Evolutionary conservation across 64 coral and sea anemone genomes (phyloP).

Genomic region (Catalaphyllia jardinei): DNA sequence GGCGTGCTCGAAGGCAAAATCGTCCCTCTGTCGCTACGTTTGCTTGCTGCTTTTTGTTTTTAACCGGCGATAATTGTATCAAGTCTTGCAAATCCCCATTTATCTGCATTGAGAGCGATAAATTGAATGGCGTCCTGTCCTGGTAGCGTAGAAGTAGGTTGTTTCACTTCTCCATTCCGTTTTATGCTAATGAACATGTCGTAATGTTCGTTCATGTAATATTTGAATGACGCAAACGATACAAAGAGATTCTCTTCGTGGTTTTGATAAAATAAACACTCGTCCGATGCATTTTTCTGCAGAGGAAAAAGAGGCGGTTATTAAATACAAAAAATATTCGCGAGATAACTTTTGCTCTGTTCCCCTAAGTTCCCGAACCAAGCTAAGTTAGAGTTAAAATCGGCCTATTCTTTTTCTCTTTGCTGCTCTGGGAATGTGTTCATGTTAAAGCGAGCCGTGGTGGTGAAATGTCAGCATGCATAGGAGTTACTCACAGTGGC

Average conservation of each 20-base stretch:
- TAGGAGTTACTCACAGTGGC: too few relatives aligned
- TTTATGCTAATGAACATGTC: constrained; percentile 90
- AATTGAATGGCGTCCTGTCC: constrained; percentile 69
- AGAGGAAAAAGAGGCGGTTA: not conserved
- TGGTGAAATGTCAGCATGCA: too few relatives aligned
- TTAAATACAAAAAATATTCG: too few relatives aligned
- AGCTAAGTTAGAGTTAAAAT: too few relatives aligned
- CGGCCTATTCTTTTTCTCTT: too few relatives aligned
- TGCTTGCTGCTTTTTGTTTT: not conserved
- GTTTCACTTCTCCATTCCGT: constrained; percentile 61
- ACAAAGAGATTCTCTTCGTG: constrained; percentile 86
- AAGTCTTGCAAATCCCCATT: not conserved
- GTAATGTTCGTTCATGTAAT: constrained; percentile 56
- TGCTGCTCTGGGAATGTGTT: too few relatives aligned
- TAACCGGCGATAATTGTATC: not conserved
- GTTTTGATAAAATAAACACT: constrained; percentile 80
- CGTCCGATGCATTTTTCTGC: constrained; percentile 30
- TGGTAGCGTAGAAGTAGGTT: constrained; percentile 45
- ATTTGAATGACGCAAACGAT: constrained; percentile 70
- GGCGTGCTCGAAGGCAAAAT: not conserved
- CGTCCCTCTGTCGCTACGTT: not conserved
- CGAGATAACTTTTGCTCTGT: too few relatives aligned
- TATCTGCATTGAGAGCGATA: not conserved
- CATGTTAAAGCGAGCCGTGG: too few relatives aligned
- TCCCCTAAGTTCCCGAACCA: too few relatives aligned